Percentiles rank a stretch among this genome's conserved stretches.
Evolutionary conservation across 2,797 vertebrate genomes (phyloP).

Genomic region (Pachyuromys duprasi): DNA sequence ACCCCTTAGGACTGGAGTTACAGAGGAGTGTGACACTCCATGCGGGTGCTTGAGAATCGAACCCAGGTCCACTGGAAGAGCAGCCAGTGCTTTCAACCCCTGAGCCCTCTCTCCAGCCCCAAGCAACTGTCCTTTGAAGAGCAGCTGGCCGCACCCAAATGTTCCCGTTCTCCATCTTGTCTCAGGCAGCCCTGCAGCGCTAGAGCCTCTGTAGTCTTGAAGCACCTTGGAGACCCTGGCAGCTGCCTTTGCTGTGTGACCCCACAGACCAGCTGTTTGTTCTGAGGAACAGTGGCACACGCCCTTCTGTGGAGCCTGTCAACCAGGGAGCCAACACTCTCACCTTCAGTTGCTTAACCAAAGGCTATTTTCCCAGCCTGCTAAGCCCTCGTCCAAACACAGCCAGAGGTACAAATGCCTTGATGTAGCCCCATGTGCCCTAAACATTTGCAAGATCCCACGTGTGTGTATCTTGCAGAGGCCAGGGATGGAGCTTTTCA

Average conservation of each 20-base stretch:
- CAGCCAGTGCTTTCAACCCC: neutral
- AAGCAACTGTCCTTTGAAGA: slow-evolving; percentile 67
- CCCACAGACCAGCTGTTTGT: neutral
- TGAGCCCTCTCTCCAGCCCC: neutral
- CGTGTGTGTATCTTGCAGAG: slow-evolving; percentile 66
- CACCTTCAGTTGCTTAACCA: slow-evolving; percentile 25
- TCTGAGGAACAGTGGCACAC: neutral
- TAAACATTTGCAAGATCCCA: slow-evolving; percentile 62
- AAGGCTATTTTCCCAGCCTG: slow-evolving; percentile 60
- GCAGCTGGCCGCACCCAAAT: slow-evolving; percentile 56
- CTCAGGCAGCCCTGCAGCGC: neutral
- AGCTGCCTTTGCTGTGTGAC: neutral
- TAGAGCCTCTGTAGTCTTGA: neutral
- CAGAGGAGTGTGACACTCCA: neutral
- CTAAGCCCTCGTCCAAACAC: slow-evolving; percentile 7
- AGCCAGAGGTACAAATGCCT: slow-evolving; percentile 61
- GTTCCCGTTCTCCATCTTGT: neutral
- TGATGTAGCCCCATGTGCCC: slow-evolving; percentile 17
- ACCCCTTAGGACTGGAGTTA: neutral
- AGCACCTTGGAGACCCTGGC: neutral
- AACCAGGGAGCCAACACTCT: slow-evolving; percentile 14
- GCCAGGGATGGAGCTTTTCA: slow-evolving; percentile 19
- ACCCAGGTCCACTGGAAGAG: neutral
- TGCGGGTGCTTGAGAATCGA: neutral
- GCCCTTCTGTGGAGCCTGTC: neutral